phyloP scores from a whole-genome alignment of 2,797 vertebrate species.

The Harpagifer antarcticus region DNA sequence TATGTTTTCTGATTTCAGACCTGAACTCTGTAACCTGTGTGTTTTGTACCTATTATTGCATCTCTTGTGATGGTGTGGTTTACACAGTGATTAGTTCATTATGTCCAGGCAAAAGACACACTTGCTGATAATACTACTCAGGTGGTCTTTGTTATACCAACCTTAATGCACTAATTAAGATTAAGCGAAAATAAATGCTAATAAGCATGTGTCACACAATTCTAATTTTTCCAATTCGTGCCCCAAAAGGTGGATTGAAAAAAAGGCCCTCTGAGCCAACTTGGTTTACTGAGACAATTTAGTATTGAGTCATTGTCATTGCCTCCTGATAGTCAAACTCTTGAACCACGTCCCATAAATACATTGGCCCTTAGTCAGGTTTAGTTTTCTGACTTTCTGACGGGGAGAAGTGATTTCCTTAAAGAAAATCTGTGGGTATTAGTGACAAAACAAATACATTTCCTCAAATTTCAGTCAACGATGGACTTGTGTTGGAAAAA shows the following conservation, averaged over 20 bases:
- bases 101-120: neutral
- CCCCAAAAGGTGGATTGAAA: neutral
- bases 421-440: neutral
- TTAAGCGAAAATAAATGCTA: too few species aligned
- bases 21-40: neutral
- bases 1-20: neutral
- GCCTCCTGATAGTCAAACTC: too few species aligned
- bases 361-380: too few species aligned
- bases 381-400: neutral
- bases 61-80: too few species aligned
- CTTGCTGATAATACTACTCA: neutral
- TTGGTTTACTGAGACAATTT: too few species aligned
- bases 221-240: neutral
- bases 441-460: neutral
- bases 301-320: too few species aligned
- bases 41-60: too few species aligned
- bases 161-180: too few species aligned
- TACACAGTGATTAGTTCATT: neutral
- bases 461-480: neutral
- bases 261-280: neutral
- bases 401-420: neutral
- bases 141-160: neutral
- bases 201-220: too few species aligned
- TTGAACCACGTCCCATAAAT: too few species aligned
- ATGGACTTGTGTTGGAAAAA: too few species aligned